Base-by-base conservation (phyloP, 37 sponge, comb jelly and placozoan genomes). In the Lycopodina hypogea region DNA sequence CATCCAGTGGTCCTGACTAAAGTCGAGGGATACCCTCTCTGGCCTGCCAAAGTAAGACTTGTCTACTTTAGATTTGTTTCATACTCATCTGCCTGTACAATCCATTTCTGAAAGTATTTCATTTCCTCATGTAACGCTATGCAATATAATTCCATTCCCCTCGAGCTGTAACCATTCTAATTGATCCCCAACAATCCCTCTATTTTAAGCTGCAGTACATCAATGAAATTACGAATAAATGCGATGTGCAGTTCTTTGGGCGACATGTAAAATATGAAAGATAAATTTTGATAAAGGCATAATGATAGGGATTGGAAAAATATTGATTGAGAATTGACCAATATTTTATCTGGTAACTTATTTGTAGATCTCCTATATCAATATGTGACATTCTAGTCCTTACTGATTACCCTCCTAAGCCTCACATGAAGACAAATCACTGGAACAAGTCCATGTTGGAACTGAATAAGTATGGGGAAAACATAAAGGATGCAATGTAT, bases 21-120 rank as follows among this genome's bases (percentile, higher is more conserved):
- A 71, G 85, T 97, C 35, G 68, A 87, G 50, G 94, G 97, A 0
- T 91, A 94, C 68, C 97, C 97, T 11, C 63, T 87, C 18, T 97
- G 97, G 97, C 97, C 97, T 35, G 97, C 93, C 52, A 97, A 97
- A 75, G 93, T 88, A 60, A 23, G 84, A n/a, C n/a, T n/a, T n/a
- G n/a, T 12, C 21, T 53, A 37, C 19, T 2, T 19, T 53, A 12
- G 17, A 19, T 53, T 53, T 53, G 17, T 17, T 53, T n/a, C 17
- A 17, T 17, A 19, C 17, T 19, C 17, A 12, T 53, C 55, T 53
- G 55, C 17, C 55, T 19, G 55, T 62, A 24, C 8, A 23, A 24
- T 11, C 29, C 23, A 9, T 26, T 23, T 62, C n/a, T 62, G 23
- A 15, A 23, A 9, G 11, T 11, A 11, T n/a, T 62, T 9, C 29